Percentiles rank a stretch among this genome's conserved stretches.
Evolutionary conservation across 2,888 invertebrate species (phyloP).

Genomic region (Noctua pronuba): DNA sequence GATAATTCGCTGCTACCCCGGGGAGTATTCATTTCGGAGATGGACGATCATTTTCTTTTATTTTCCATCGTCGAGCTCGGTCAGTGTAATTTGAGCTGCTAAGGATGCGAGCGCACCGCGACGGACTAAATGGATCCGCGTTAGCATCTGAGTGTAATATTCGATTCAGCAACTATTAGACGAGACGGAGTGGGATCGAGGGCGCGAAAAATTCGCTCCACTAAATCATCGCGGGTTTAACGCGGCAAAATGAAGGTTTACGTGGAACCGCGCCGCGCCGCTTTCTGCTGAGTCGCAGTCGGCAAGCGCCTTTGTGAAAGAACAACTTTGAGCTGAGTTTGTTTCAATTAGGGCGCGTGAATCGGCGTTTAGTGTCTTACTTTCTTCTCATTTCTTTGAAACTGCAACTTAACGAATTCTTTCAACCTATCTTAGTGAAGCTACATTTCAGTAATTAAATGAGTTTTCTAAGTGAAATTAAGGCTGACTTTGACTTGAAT

Average conservation of each 20-base stretch:
- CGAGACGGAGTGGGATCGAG: constrained; percentile 62
- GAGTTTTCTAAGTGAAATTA: constrained; percentile 47
- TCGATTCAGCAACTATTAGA: constrained; percentile 79
- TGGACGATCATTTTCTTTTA: constrained; percentile 73
- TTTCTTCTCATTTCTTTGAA: constrained; percentile 68
- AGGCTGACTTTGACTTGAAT: constrained; percentile 20
- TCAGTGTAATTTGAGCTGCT: constrained; percentile 56
- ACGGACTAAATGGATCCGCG: constrained; percentile 61
- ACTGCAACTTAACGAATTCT: constrained; percentile 67
- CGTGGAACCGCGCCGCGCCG: constrained; percentile 58
- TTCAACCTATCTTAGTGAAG: constrained; percentile 48
- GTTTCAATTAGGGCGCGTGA: constrained; percentile 79
- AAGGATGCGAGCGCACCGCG: constrained; percentile 59
- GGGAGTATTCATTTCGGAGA: constrained; percentile 69
- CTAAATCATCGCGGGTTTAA: constrained; percentile 78
- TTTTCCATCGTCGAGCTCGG: constrained; percentile 64
- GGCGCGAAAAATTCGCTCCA: constrained; percentile 76
- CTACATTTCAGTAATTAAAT: constrained; percentile 59
- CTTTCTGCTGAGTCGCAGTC: constrained; percentile 71
- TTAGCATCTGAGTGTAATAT: constrained; percentile 71
- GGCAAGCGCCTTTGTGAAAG: constrained; percentile 67
- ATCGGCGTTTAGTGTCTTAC: constrained; percentile 74
- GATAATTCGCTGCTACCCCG: constrained; percentile 72
- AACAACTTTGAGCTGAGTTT: constrained; percentile 72
- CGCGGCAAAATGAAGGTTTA: constrained; percentile 73